Conservation (phyloP, 2,113 vertebrate species). For the Channa argus region DNA sequence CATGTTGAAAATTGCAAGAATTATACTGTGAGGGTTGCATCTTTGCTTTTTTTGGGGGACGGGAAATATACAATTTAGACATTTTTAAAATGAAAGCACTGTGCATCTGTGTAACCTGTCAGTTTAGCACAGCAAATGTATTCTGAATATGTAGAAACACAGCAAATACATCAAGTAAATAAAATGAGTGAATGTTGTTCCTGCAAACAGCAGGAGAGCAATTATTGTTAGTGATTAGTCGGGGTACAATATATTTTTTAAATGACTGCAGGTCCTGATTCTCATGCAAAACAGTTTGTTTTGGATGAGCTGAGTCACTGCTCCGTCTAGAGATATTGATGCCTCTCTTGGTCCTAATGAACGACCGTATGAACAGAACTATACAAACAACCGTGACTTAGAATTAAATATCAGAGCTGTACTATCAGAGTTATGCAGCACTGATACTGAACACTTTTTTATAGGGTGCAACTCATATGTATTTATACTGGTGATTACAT, state of each 20-base stretch:
- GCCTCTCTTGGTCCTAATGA: no score
- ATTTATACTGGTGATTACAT: neutral
- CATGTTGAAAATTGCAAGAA: slow-evolving; percentile 29
- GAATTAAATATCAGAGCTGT: slow-evolving; percentile 8
- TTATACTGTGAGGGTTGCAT: slow-evolving; percentile 20
- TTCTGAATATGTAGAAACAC: slow-evolving; percentile 9
- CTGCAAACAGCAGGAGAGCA: no score
- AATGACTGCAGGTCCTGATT: slow-evolving; percentile 1
- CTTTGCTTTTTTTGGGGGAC: slow-evolving; percentile 14
- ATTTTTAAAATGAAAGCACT: slow-evolving; percentile 12
- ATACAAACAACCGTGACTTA: slow-evolving; percentile 13
- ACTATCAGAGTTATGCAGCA: neutral
- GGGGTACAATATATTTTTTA: slow-evolving; percentile 1
- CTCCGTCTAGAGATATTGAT: no score
- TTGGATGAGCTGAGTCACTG: neutral
- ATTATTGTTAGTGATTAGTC: slow-evolving; percentile 6
- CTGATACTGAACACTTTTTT: slow-evolving; percentile 12
- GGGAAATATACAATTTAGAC: slow-evolving; percentile 13
- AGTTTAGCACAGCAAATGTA: slow-evolving; percentile 7
- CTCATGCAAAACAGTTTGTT: neutral
- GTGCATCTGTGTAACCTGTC: slow-evolving; percentile 7
- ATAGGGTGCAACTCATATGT: slow-evolving; percentile 3
- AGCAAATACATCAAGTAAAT: slow-evolving; percentile 7
- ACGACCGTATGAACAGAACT: neutral
- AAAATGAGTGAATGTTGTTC: neutral